These are phyloP conservation scores for Manis crassicaudata DNA, from an alignment of 2,797 vertebrate genomes.

Conservation along the genomic window DNA sequence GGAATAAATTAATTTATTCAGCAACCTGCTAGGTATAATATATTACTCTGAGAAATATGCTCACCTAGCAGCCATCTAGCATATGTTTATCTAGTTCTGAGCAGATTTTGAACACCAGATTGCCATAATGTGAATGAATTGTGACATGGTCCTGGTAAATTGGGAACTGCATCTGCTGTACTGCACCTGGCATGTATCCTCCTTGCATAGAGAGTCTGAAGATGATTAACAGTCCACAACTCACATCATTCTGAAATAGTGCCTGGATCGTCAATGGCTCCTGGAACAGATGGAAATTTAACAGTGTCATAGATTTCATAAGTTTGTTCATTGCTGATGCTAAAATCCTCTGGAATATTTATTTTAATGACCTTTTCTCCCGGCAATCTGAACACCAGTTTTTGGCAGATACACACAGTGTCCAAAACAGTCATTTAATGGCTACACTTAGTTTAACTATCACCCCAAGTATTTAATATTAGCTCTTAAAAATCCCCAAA, in stretches of 20 bases:
- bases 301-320: conserved; percentile 9
- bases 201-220: conserved; percentile 16
- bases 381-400: conserved; percentile 38
- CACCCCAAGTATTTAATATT: conserved; percentile 19
- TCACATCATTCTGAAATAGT: conserved; percentile 67
- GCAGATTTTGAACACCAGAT: conserved; percentile 81
- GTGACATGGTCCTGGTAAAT: conserved; percentile 76
- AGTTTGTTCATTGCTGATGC: conserved; percentile 44
- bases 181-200: conserved; percentile 76
- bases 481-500: conserved; percentile 45
- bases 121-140: conserved; percentile 79
- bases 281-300: conserved; percentile 72
- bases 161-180: conserved; percentile 77
- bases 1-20: conserved; percentile 81
- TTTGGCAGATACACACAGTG: neutral
- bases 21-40: conserved; percentile 76
- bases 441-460: conserved; percentile 21
- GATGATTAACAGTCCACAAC: conserved; percentile 77
- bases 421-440: conserved; percentile 28
- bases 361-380: conserved; percentile 65
- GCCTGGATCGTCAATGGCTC: conserved; percentile 53
- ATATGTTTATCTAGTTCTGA: conserved; percentile 81
- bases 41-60: conserved; percentile 76
- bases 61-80: conserved; percentile 74
- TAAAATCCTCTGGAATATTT: conserved; percentile 51